These are phyloP conservation scores for Acanthurus leucopareius DNA, from an alignment of 2,797 vertebrate genomes.

Conservation along the genomic window DNA sequence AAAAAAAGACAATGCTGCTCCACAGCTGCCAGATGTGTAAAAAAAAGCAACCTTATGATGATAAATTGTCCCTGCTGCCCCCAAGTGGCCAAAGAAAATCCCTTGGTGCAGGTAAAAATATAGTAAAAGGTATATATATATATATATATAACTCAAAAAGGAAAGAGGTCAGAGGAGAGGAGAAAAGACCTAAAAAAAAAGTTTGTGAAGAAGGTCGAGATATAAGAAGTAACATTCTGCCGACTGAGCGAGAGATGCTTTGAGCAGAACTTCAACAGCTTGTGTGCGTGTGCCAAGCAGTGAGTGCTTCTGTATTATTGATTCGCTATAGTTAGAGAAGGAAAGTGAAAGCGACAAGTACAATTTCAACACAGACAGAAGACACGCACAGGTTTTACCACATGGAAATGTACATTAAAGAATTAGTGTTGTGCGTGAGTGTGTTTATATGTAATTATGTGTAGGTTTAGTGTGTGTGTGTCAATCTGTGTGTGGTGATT, in stretches of 20 bases:
- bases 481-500: neutral
- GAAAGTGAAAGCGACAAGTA: slow-evolving; percentile 66
- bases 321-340: slow-evolving; percentile 53
- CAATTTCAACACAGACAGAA: slow-evolving; percentile 39
- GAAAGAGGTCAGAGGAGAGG: neutral
- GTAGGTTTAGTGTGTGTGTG: slow-evolving; percentile 10
- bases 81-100: neutral
- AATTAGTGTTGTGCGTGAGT: slow-evolving; percentile 20
- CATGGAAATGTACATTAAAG: slow-evolving; percentile 14
- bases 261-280: slow-evolving; percentile 32
- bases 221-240: neutral
- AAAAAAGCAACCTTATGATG: neutral
- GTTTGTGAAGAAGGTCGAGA: slow-evolving; percentile 5
- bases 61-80: neutral
- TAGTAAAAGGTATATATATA: slow-evolving; percentile 1
- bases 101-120: neutral
- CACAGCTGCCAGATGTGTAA: neutral
- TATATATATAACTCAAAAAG: neutral
- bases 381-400: slow-evolving; percentile 61
- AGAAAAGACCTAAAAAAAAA: neutral
- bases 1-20: neutral
- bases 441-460: slow-evolving; percentile 2
- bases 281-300: slow-evolving; percentile 32
- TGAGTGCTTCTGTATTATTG: slow-evolving; percentile 71
- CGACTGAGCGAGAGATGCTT: slow-evolving; percentile 6